Percentiles rank a stretch among this genome's conserved stretches.
Evolutionary conservation across 2,797 vertebrate species (phyloP).

Genomic region (Hafferia zeledoni): DNA sequence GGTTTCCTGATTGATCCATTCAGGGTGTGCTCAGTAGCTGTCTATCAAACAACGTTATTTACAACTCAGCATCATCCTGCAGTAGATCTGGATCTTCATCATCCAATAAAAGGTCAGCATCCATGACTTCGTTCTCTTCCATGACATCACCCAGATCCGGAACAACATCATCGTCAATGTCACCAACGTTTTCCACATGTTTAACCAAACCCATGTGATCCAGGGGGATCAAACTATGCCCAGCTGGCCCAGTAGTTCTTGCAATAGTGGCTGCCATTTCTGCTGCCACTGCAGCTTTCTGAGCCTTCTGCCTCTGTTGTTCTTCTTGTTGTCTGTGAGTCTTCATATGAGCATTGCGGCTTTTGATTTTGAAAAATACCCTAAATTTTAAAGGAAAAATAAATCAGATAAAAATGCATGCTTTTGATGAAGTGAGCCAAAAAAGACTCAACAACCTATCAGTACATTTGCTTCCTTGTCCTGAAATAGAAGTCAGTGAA

Average conservation of each 20-base stretch:
- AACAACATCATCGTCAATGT: slow-evolving; percentile 76
- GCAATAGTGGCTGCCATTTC: slow-evolving; percentile 80
- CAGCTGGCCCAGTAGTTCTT: slow-evolving; percentile 76
- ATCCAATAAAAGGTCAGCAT: slow-evolving; percentile 78
- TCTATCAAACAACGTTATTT: slow-evolving; percentile 50
- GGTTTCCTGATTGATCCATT: slow-evolving; percentile 61
- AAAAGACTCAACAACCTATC: slow-evolving; percentile 56
- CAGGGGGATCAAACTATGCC: slow-evolving; percentile 74
- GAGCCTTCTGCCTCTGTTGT: slow-evolving; percentile 81
- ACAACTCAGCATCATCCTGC: slow-evolving; percentile 80
- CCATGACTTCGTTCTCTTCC: slow-evolving; percentile 79
- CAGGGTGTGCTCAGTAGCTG: slow-evolving; percentile 60
- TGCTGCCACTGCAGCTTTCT: slow-evolving; percentile 79
- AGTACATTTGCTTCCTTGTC: slow-evolving; percentile 52
- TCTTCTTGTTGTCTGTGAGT: slow-evolving; percentile 87
- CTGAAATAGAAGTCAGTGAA: slow-evolving; percentile 58
- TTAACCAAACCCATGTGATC: slow-evolving; percentile 82
- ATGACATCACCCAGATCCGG: slow-evolving; percentile 80
- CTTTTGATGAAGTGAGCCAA: slow-evolving; percentile 52
- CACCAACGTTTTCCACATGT: slow-evolving; percentile 74
- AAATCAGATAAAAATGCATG: slow-evolving; percentile 31
- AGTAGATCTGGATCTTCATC: slow-evolving; percentile 79
- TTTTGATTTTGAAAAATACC: slow-evolving; percentile 90
- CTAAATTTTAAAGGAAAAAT: slow-evolving; percentile 61
- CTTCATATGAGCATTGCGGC: slow-evolving; percentile 91